Evolutionary conservation across 1,140 invertebrate genomes (phyloP), one percentile per base, ranked within the genome.

Genomic region (Trichomalopsis sarcophagae): DNA sequence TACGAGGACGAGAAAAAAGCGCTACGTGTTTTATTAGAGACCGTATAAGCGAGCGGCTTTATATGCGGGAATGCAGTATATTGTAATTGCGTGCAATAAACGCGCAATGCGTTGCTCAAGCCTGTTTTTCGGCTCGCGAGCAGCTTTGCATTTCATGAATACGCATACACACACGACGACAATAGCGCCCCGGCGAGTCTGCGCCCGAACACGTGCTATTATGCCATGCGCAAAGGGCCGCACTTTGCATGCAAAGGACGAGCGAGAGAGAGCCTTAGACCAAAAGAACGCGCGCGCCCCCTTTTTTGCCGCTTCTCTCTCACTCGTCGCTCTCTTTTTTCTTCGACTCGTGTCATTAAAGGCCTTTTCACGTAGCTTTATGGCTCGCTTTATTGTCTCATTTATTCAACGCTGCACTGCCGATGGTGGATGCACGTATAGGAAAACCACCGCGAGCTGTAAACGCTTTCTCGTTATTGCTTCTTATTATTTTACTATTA

Each of bases 1-100:
- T 36, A n/a, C 21, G 55, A 36, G 33, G 33, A 69, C 50, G 78
- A 86, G 47, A 66, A 69, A 77, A 86, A 76, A 80, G 40, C 73
- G 47, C 84, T 27, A 1, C 33, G 4, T 82, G 84, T n/a, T 62
- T 55, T 55, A 55, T 17, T 62, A n/a, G 55, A 62, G 55, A n/a
- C 17, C 55, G 50, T 13, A 47, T 55, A 55, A 55, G 50, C 13
- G 50, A 14, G 17, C 17, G 17, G 21, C 55, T 62, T 62, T 62
- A 62, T 62, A 62, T 62, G 55, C 55, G 55, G 7, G 55, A 62
- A 62, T 62, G 55, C 55, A 82, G 74, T 69, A 74, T 71, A 69
- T 17, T 78, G 77, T 86, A 84, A 87, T 86, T 84, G 84, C 79
- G 73, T 82, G 80, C 40, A 77, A 69, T 83, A 77, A 83, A 83